Conservation (phyloP, 2,113 vertebrate species). For the rat (Rattus norvegicus) region GRCr8 NC_086031.1:35040501-35041000, state of each 20-base stretch:
- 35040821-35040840: not conserved
- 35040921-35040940: not conserved
- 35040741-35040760: not conserved
- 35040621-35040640: not conserved
- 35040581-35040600: not conserved
- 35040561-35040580: not conserved
- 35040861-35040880: not conserved
- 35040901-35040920: not conserved
- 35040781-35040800: not conserved
- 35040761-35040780: not conserved
- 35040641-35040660: not conserved
- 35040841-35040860: not conserved
- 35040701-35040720: not conserved
- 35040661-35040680: not conserved
- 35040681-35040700: not conserved
- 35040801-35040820: not conserved
- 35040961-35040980: not conserved
- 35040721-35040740: not conserved
- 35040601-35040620: not conserved
- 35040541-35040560: too few relatives aligned
- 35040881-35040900: not conserved
- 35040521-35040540: not conserved
- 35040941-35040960: not conserved
- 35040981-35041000: not conserved
- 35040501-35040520: not conserved